Evolutionary conservation across 2,113 vertebrate species (phyloP), one percentile per base, ranked within the genome.

Genomic region (Piaya cayana): DNA sequence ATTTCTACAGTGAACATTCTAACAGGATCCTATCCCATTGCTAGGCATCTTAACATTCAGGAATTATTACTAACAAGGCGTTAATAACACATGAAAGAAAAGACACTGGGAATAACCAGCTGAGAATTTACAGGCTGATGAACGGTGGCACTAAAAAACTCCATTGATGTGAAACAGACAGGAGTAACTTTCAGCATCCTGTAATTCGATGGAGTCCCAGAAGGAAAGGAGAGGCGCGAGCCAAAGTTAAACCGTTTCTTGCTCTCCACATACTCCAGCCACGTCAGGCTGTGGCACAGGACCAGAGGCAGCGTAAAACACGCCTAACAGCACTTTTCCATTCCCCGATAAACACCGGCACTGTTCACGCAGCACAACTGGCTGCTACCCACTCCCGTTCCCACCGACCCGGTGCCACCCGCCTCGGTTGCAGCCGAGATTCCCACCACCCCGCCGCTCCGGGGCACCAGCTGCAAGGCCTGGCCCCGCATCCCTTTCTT

Each of bases 271-370:
- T 2, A 0, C 10, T 5, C 45, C 37, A 21, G 34, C 53, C 42
- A 34, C 39, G 7, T 3, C 50, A 8, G 63, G 47, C 81, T 12
- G 32, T 0, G 23, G 74, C 32, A 10, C 53, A 1, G 21, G 5
- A 2, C 4, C 26, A 29, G 30, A 4, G 11, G 27, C 63, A 1
- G 52, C 45, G 14, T 60, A 5, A 5, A 26, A 27, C 1, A 1
- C 36, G 27, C 84, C 2, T n/a, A 11, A 1, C 39, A 3, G 32
- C 43, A 2, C 72, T 3, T 11, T 16, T 12, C 26, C 53, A 0
- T 3, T 1, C 23, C 0, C 26, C 0, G 32, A 5, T 4, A 5
- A 17, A 6, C 9, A 8, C 25, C 23, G 13, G 6, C 6, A 20
- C 45, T 9, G 17, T 7, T 11, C 4, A 5, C 0, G 32, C 0